Percentiles rank a stretch among this genome's conserved stretches.
Evolutionary conservation across 2,888 invertebrate genomes (phyloP).

Genomic region (Synanthedon vespiformis): DNA sequence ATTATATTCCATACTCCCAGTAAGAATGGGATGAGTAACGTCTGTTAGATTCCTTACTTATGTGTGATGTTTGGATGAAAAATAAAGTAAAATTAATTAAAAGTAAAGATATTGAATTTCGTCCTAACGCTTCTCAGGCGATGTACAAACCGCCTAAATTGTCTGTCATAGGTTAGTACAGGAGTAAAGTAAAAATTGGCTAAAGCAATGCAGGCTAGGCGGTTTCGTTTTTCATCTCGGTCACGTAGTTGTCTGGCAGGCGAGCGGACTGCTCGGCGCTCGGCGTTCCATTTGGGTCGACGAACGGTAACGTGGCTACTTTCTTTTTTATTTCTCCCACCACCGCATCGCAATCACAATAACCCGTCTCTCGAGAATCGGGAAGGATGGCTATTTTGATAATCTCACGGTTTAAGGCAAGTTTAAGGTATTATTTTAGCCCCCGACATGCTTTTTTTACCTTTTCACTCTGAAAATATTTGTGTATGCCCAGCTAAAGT

Average conservation of each 20-base stretch:
- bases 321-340: conserved; percentile 44
- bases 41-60: no score
- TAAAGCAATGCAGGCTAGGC: conserved; percentile 14
- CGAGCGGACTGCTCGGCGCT: not conserved
- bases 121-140: no score
- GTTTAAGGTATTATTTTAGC: not conserved
- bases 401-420: not conserved
- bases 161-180: not conserved
- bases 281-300: conserved; percentile 47
- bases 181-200: conserved; percentile 8
- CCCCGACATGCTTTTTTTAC: no score
- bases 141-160: no score
- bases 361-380: not conserved
- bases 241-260: conserved; percentile 24
- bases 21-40: no score
- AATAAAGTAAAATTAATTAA: no score
- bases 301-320: conserved; percentile 51
- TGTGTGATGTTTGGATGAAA: no score
- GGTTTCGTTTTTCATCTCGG: conserved; percentile 41
- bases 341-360: not conserved
- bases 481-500: no score
- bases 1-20: no score
- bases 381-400: not conserved
- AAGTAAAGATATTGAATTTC: no score
- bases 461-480: no score